phyloP scores from a whole-genome alignment of 2,888 invertebrate genomes.

The Lepetodrilus schrolli region DNA sequence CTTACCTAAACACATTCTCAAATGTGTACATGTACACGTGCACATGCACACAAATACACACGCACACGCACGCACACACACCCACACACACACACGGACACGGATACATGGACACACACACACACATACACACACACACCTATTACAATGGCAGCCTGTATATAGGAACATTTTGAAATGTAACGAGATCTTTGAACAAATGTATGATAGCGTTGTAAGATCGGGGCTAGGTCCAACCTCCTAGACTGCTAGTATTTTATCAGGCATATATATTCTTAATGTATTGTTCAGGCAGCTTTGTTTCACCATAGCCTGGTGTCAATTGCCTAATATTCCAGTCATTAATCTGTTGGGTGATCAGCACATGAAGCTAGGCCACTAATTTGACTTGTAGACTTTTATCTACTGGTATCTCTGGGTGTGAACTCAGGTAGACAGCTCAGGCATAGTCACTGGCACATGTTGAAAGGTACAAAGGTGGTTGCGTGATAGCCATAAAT shows the following conservation, averaged over 20 bases:
- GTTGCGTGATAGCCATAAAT: background rate
- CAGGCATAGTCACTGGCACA: background rate
- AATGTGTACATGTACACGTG: no score
- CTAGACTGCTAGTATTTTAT: constrained; percentile 14
- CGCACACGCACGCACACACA: no score
- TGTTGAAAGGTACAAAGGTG: constrained; percentile 25
- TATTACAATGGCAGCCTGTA: no score
- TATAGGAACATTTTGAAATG: background rate
- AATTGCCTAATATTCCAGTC: background rate
- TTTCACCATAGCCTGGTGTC: background rate
- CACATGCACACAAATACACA: no score
- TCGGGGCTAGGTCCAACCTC: background rate
- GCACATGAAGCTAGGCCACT: background rate
- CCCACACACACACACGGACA: no score
- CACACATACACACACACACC: no score
- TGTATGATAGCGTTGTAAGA: background rate
- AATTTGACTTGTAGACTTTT: background rate
- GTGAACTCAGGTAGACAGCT: background rate
- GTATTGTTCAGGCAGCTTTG: background rate
- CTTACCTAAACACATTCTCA: no score
- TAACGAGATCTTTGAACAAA: background rate
- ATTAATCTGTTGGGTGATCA: background rate
- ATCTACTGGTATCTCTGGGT: background rate
- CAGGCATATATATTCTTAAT: background rate
- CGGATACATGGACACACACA: no score